Evolutionary conservation across 2,797 vertebrate species (phyloP).

Genomic region (Heterohyrax brucei): DNA sequence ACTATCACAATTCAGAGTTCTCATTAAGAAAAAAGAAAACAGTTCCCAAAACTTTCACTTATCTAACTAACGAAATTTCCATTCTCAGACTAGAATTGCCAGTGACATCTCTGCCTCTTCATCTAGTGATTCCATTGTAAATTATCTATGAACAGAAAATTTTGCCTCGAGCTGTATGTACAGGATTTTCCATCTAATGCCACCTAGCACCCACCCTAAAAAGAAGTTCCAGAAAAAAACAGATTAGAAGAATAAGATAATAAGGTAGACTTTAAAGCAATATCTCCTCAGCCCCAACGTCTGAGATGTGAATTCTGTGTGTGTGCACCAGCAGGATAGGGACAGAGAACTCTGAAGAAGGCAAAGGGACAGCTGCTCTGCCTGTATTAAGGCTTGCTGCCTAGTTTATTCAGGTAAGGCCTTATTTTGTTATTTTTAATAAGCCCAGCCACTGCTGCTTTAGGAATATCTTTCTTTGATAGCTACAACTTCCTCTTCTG

Average conservation of each 20-base stretch:
- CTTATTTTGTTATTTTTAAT: constrained; percentile 71
- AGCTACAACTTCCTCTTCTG: constrained; percentile 69
- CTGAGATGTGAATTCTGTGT: background rate
- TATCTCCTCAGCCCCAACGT: background rate
- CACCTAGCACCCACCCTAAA: background rate
- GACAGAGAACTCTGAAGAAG: background rate
- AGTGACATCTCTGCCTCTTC: background rate
- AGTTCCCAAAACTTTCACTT: background rate
- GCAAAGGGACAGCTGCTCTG: background rate
- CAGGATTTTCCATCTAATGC: constrained; percentile 1
- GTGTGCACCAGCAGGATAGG: background rate
- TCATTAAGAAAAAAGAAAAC: background rate
- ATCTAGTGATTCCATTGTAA: constrained; percentile 13
- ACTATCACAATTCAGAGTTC: background rate
- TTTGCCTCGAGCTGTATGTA: background rate
- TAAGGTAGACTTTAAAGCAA: background rate
- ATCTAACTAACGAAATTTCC: background rate
- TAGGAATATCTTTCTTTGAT: constrained; percentile 53
- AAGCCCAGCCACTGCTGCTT: background rate
- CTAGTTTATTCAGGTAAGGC: constrained; percentile 18
- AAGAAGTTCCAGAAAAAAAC: background rate
- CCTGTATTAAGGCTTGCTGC: background rate
- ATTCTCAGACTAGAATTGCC: background rate
- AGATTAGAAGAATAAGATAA: background rate
- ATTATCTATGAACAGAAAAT: constrained; percentile 5